phyloP scores from a whole-genome alignment of 2,113 vertebrate genomes.

The Rhombomys opimus region DNA sequence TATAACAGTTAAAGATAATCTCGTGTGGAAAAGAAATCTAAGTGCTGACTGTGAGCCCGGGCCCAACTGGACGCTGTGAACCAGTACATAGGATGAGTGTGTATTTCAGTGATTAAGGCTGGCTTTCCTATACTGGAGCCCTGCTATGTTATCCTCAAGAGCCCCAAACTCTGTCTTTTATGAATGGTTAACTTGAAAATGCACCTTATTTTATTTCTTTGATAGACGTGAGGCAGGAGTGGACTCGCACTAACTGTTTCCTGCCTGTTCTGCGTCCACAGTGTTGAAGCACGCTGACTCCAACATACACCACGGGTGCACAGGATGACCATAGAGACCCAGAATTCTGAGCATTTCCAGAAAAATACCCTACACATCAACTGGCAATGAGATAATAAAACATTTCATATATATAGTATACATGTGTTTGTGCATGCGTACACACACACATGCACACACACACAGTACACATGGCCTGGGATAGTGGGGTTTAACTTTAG shows the following conservation, averaged over 20 bases:
- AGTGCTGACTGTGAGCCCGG: fast-evolving
- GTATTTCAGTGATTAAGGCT: background rate
- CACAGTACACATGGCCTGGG: fast-evolving
- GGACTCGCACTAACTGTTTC: background rate
- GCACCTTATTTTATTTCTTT: background rate
- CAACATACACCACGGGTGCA: background rate
- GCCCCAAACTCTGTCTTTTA: background rate
- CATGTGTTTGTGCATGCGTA: too few species aligned
- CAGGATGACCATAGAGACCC: background rate
- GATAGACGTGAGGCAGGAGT: background rate
- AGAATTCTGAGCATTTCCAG: background rate
- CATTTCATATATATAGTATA: too few species aligned
- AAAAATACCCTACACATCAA: conserved; percentile 34
- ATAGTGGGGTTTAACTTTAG: background rate
- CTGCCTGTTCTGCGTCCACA: background rate
- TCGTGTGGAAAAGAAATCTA: background rate
- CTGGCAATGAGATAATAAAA: conserved; percentile 12
- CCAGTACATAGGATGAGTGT: background rate
- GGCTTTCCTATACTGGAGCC: background rate
- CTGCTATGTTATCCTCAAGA: background rate
- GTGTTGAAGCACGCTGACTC: background rate
- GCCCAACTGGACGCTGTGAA: too few species aligned
- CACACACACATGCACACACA: background rate
- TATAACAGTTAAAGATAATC: conserved; percentile 61
- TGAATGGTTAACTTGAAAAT: background rate